Base-by-base conservation (phyloP, 2,888 invertebrate species). In the Merodon equestris region DNA sequence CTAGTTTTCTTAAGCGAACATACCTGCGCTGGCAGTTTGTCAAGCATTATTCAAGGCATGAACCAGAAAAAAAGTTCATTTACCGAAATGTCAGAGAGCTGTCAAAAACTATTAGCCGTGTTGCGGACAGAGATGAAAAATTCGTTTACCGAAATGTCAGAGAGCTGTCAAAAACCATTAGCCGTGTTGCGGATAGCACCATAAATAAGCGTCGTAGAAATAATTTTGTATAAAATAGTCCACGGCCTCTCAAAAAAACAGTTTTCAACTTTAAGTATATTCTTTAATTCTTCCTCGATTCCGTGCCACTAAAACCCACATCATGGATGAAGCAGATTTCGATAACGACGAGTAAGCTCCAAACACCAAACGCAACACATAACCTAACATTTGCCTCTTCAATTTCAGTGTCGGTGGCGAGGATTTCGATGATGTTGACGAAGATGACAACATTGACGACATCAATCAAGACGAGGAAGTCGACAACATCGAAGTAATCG, bases 371-470 rank as follows among this genome's bases (percentile, higher is more conserved):
- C 17, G 1, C 45, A 15, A 57, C 51, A 72, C 64, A 60, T 71
- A 57, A 61, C 38, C 38, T 14, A 36, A 74, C 51, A 50, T 17
- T 13, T 38, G n/a, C n/a, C n/a, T 51, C 10, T n/a, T 45, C 9
- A 40, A 47, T 54, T 58, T 9, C 9, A 88, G 88, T 74, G 86
- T 86, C 57, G 86, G 93, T 83, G 91, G 90, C 58, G 96, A 95
- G 85, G 96, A 96, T 87, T 96, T 95, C 86, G 96, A 96, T 83
- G 96, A 95, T 85, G 96, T 95, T 58, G 96, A 96, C 81, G 96
- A 96, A 67, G 96, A 96, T 83, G 96, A 96, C 82, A 95, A 96
- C 83, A 94, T 96, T 83, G 96, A 96, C 83, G 94, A 95, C 84
- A 91, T 96, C 15, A 96, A 96, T 84, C 95, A 95, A 83, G 95